Base-by-base conservation (phyloP, 2,888 invertebrate species). In the Drosophila fulvimacula region DNA sequence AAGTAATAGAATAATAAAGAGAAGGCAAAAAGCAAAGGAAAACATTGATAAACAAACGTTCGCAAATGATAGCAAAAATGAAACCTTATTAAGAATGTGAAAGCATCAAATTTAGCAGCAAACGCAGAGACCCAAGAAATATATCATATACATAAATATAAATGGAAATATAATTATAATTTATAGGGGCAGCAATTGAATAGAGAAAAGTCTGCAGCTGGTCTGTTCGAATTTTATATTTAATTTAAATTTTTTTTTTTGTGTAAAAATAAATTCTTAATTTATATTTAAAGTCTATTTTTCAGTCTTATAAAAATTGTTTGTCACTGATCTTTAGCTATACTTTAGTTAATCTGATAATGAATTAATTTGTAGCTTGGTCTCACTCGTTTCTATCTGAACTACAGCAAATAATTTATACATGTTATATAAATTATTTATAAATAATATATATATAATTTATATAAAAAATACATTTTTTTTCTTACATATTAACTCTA, bases 1-100 rank as follows among this genome's bases (percentile, higher is more conserved):
- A 11, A 41, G 41, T n/a, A 65, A 38, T 38, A 19, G 42, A 48
- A 39, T 36, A 24, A 24, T 19, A 52, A 30, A 13, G 11, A 30
- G 17, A 19, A 13, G 30, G 13, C 51, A 19, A 39, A 41, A 46
- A 42, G n/a, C 13, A 30, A 52, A 5, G 13, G 13, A 0, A 52
- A n/a, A 44, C 19, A 7, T 44, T 41, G 32, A 49, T 36, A 46
- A 46, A 34, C 15, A 51, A 34, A 32, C 7, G 4, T 30, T 30
- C 11, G 19, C 0, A 32, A 32, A 32, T 48, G 19, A 34, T 19
- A 32, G 30, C 17, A 11, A 19, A 49, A 32, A 19, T 34, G 11
- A 4, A 46, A 5, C 11, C 17, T 17, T 30, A 17, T 11, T 13
- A 13, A 7, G 30, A 44, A 9, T 24, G n/a, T 4, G 27, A n/a